phyloP scores from a whole-genome alignment of 2,888 invertebrate species.

The Dryobota labecula region DNA sequence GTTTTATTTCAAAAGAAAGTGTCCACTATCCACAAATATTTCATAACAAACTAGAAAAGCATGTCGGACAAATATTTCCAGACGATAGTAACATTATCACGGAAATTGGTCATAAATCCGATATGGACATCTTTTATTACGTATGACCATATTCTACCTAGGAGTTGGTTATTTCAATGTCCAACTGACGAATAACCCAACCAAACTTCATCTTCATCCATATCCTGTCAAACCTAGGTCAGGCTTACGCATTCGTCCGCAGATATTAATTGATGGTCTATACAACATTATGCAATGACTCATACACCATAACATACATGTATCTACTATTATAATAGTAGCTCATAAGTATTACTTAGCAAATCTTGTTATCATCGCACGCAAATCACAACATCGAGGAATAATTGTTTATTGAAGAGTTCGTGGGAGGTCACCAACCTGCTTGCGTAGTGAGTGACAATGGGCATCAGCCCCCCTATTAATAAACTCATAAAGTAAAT shows the following conservation, averaged over 20 bases:
- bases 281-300: conserved; percentile 31
- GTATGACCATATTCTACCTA: too few relatives aligned
- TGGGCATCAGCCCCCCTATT: background rate
- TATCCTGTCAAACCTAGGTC: conserved; percentile 8
- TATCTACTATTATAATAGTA: conserved; percentile 22
- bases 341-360: conserved; percentile 38
- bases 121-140: background rate
- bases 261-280: conserved; percentile 4
- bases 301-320: conserved; percentile 20
- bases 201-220: background rate
- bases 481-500: background rate
- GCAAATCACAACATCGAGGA: conserved; percentile 35
- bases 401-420: conserved; percentile 49
- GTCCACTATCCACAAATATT: background rate
- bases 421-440: conserved; percentile 29
- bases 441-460: conserved; percentile 1
- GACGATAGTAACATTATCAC: background rate
- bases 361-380: conserved; percentile 54
- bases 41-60: background rate
- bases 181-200: background rate
- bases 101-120: background rate
- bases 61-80: too few relatives aligned
- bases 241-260: background rate
- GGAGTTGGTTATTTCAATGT: background rate
- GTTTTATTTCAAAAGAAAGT: background rate